Evolutionary conservation across 2,113 vertebrate genomes (phyloP), one percentile per base, ranked within the genome.

Genomic region (Ictalurus furcatus): DNA sequence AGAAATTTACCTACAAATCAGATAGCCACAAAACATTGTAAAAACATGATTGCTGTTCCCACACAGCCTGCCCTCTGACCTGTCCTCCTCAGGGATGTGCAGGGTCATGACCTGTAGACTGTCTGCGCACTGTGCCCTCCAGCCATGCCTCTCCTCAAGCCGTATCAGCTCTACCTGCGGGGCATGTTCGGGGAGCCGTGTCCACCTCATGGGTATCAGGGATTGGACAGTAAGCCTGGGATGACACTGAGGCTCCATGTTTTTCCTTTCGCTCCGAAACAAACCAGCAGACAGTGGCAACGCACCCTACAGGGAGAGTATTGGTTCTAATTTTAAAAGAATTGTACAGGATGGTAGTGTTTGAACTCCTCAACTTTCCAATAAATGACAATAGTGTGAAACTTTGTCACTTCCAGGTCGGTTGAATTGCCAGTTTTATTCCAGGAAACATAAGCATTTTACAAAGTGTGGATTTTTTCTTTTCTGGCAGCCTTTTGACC

Each of bases 31-130:
- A 48, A 23, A 52, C n/a, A 21, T 67, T 71, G 40, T 19, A 23
- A 34, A 40, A 74, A 40, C 11, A 52, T 12, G 11, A 2, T 28
- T 2, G 1, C 12, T 2, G 52, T 52, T 54, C 6, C 48, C 14
- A 80, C 25, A 78, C 61, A n/a, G 59, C 48, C 61, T 58, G 84
- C 34, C 9, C 85, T 85, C 89, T 90, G 34, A 93, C 98, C 98
- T 98, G 96, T 97, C 97, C 94, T 98, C 97, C 93, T 99, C 97
- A 0, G 98, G 98, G 91, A 99, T 97, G 59, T 98, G 97, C 82
- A 99, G 96, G 2, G 94, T 96, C 97, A 99, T 97, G 93, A 97
- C 96, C 95, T 97, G 97, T 89, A 97, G 94, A 59, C 97, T 96
- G 58, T 97, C 96, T 76, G 93, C 82, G 85, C 97, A 97, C 79